Percentiles rank a stretch among this genome's conserved stretches.
phyloP scores from a whole-genome alignment of 2,113 vertebrate genomes.

The Actenoides lindsayi region DNA sequence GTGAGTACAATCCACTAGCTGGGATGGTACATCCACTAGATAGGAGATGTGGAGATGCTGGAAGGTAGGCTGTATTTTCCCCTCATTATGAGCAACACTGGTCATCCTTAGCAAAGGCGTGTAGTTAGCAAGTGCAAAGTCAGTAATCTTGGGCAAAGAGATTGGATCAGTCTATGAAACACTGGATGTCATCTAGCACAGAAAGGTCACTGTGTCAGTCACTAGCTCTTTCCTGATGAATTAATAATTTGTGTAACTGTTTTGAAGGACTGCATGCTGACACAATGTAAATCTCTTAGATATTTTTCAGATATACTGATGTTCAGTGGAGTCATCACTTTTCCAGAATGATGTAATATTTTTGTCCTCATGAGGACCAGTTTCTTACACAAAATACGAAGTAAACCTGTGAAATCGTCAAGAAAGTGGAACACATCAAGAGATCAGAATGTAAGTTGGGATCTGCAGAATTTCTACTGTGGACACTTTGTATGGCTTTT shows the following conservation, averaged over 20 bases:
- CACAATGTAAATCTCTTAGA: neutral
- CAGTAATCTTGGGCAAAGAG: neutral
- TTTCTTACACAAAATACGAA: neutral
- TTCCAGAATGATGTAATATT: neutral
- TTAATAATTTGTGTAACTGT: neutral
- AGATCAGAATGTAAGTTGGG: neutral
- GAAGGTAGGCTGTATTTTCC: neutral
- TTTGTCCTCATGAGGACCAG: rapidly evolving
- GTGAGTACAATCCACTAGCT: neutral
- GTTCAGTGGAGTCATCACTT: neutral
- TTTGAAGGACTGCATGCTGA: neutral
- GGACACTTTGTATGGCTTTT: neutral
- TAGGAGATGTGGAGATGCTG: neutral
- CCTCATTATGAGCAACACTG: neutral
- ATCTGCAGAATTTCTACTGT: neutral
- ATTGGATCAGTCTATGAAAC: neutral
- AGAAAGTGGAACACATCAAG: neutral
- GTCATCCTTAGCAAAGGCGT: neutral
- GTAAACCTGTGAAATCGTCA: neutral
- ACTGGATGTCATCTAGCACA: neutral
- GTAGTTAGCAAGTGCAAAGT: neutral
- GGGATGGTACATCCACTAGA: neutral
- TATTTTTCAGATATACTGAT: neutral
- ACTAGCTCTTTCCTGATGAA: neutral
- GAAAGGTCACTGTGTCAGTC: neutral